Percentiles rank a stretch among this genome's conserved stretches.
Conservation (phyloP, 2,113 vertebrate species). For the Antechinus stuartii region DNA sequence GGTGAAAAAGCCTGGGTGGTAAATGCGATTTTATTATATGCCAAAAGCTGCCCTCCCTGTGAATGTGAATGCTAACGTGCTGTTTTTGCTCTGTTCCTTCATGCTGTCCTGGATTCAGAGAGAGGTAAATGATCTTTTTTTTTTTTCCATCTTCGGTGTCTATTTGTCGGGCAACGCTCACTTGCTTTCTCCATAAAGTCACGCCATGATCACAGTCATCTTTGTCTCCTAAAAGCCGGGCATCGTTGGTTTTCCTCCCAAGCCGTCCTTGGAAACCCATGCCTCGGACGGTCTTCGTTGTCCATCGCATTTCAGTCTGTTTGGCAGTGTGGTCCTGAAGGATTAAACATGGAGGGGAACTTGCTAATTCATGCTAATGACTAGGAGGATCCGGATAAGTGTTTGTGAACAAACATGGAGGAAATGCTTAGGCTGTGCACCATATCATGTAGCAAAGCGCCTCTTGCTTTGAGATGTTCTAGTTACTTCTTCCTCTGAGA, state of each 20-base stretch:
- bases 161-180: constrained; percentile 56
- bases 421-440: neutral
- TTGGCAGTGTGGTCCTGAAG: constrained; percentile 12
- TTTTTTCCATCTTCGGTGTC: constrained; percentile 46
- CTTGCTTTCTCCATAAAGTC: constrained; percentile 47
- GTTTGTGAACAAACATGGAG: neutral
- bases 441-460: neutral
- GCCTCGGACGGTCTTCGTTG: neutral
- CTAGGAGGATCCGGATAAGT: neutral
- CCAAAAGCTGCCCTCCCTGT: constrained; percentile 48
- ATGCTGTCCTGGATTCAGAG: constrained; percentile 91
- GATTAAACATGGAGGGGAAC: neutral
- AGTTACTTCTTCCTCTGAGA: neutral
- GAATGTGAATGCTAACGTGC: constrained; percentile 79
- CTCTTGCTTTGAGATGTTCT: neutral
- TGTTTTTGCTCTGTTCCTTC: constrained; percentile 86
- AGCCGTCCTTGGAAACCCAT: neutral
- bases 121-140: constrained; percentile 88
- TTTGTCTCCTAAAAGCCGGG: constrained; percentile 22
- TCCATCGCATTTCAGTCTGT: neutral
- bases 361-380: neutral
- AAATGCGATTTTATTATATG: constrained; percentile 40
- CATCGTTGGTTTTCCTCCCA: neutral
- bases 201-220: constrained; percentile 29
- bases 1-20: neutral